phyloP scores from a whole-genome alignment of 2,797 vertebrate genomes.

The Chelidonichthys spinosus region DNA sequence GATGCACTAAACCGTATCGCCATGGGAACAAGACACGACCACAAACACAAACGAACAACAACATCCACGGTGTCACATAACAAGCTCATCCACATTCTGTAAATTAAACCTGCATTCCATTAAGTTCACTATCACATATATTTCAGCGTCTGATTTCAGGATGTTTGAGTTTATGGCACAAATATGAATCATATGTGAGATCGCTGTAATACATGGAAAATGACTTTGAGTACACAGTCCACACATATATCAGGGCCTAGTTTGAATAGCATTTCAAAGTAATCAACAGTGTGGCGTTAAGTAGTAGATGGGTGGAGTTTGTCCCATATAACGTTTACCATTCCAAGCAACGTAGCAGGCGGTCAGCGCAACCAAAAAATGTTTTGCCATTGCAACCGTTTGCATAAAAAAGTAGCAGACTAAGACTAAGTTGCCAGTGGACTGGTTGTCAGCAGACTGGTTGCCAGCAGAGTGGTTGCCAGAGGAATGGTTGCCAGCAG shows the following conservation, averaged over 20 bases:
- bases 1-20: constrained; percentile 76
- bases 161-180: constrained; percentile 1
- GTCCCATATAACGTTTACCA: neutral
- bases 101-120: constrained; percentile 49
- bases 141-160: constrained; percentile 60
- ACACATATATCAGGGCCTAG: neutral
- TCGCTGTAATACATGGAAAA: constrained; percentile 69
- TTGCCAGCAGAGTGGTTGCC: too few species aligned
- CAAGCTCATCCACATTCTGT: constrained; percentile 63
- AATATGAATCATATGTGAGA: constrained; percentile 35
- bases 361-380: too few species aligned
- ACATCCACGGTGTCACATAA: constrained; percentile 75
- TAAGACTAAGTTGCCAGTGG: too few species aligned
- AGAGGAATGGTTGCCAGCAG: too few species aligned
- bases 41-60: constrained; percentile 67
- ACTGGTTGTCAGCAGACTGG: too few species aligned
- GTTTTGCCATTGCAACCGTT: too few species aligned
- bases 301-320: constrained; percentile 18
- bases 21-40: constrained; percentile 65
- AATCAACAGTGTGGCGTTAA: constrained; percentile 22
- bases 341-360: too few species aligned
- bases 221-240: constrained; percentile 10
- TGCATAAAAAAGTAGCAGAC: too few species aligned
- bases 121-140: constrained; percentile 63
- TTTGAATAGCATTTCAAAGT: constrained; percentile 41